A percentile compares a stretch with the other conserved stretches of the same genome.
These are phyloP conservation scores for Oryzaephilus surinamensis DNA, from an alignment of 1,140 invertebrate genomes.

Conservation along the genomic window DNA sequence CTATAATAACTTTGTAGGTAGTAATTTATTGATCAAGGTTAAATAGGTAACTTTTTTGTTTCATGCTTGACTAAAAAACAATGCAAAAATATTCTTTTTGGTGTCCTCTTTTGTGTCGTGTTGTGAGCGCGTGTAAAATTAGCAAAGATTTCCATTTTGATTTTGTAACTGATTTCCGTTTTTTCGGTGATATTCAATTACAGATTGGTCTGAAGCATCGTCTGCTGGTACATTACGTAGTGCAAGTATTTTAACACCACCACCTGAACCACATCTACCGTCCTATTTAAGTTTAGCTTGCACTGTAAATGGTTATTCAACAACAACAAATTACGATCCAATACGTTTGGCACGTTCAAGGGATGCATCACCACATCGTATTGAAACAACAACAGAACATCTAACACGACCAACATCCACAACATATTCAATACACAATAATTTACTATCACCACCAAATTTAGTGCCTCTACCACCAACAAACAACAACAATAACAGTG, in stretches of 20 bases:
- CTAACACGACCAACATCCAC: slow-evolving; percentile 14
- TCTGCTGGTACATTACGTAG: slow-evolving; percentile 30
- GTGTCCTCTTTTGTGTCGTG: too few species aligned
- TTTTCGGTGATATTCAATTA: slow-evolving; percentile 11
- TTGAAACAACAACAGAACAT: slow-evolving; percentile 22
- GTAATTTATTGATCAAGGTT: too few species aligned
- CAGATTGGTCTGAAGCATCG: slow-evolving; percentile 31
- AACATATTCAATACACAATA: slow-evolving; percentile 25
- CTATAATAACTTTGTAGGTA: too few species aligned
- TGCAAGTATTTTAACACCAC: slow-evolving; percentile 19
- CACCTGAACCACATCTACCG: slow-evolving; percentile 38
- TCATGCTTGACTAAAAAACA: too few species aligned
- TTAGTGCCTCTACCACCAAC: slow-evolving; percentile 29
- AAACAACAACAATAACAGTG: slow-evolving; percentile 5
- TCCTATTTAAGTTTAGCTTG: slow-evolving; percentile 81
- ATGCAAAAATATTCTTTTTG: too few species aligned
- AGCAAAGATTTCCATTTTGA: too few species aligned
- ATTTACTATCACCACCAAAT: slow-evolving; percentile 32
- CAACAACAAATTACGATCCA: slow-evolving; percentile 71
- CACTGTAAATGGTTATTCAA: slow-evolving; percentile 81
- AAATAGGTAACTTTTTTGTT: too few species aligned
- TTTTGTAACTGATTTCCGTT: not conserved
- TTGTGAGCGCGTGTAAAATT: too few species aligned
- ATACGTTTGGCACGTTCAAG: slow-evolving; percentile 51
- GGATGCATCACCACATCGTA: slow-evolving; percentile 56